Base-by-base conservation (phyloP, 2,113 vertebrate genomes). In the Perca schrenkii region DNA sequence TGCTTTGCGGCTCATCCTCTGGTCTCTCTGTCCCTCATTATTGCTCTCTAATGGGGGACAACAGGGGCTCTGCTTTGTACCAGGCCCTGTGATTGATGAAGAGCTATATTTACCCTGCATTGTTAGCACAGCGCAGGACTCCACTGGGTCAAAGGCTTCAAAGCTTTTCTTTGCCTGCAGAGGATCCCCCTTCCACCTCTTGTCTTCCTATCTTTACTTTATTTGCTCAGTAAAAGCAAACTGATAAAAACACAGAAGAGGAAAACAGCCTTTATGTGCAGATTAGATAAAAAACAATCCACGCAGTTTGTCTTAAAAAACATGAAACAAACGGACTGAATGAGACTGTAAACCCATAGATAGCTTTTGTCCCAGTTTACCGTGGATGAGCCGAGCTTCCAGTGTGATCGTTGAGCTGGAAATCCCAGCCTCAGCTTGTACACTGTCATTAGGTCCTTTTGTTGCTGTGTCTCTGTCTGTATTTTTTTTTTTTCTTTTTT, bases 41-140 rank as follows among this genome's bases (percentile, higher is more conserved):
- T 87, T 36, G 3, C 81, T 19, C 62, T 72, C 74, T 64, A 68
- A 84, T 85, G 76, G 62, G 46, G 50, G 63, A 79, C 63, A 80
- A 57, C 76, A 61, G 49, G 49, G 73, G 6, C 72, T 63, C 40
- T 14, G 65, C 67, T 47, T 73, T 53, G 61, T 28, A 15, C 40
- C 50, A 8, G 66, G 67, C 40, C 72, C 74, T 25, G 79, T 78
- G 78, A 86, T 79, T 83, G 57, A 82, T 65, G 80, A 47, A 15
- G 74, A 47, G 82, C 81, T 91, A 88, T 82, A 88, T 87, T 80
- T 88, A 89, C 40, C 57, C 71, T 16, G 8, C 77, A 80, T 91
- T 81, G 87, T 90, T 68, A 47, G 74, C 46, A 7, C 67, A 52
- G 65, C 0, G 0, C 56, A 17, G 54, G 70, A 47, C 56, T 17